Base-by-base conservation (phyloP, 2,888 invertebrate species). In the Stenoptilia bipunctidactyla region DNA sequence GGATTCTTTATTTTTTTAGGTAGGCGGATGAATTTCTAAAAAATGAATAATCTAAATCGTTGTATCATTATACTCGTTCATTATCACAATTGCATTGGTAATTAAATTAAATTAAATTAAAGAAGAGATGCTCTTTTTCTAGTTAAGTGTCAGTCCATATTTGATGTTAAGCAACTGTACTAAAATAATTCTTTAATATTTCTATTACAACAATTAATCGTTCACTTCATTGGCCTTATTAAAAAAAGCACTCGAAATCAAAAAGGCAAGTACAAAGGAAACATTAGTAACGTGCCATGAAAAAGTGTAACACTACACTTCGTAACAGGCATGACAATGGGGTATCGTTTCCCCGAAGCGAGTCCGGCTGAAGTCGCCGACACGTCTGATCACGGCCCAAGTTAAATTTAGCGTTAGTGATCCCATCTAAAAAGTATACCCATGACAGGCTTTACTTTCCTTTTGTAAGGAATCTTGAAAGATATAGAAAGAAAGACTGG, bases 351-450 rank as follows among this genome's bases (percentile, higher is more conserved):
- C 77, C 55, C 58, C 66, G 74, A 79, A 80, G n/a, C 61, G 55
- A 55, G 51, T 55, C 53, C 49, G 46, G 50, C 54, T 45, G 59
- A 61, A 66, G 61, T 59, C 53, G 69, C 69, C 74, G 68, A 56
- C 56, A 51, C 60, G 61, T 60, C 61, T 61, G 61, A 51, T 49
- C 55, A 53, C 51, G 61, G 56, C 60, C 53, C 53, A 52, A 51
- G 77, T 79, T 80, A 76, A 80, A 82, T 83, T 82, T 79, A 80
- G 79, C 77, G 79, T 74, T 66, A 75, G 69, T 75, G 67, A 82
- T 82, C 70, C 60, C 64, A 74, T 77, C 61, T 66, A 53, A n/a
- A n/a, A n/a, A n/a, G 52, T 20, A 58, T 62, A 55, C 51, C 53
- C 56, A 53, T 49, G 52, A 41, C 38, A 40, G 36, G 41, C 39